Evolutionary conservation across 2,797 vertebrate genomes (phyloP), one percentile per base, ranked within the genome.

Genomic region (Tapera naevia): DNA sequence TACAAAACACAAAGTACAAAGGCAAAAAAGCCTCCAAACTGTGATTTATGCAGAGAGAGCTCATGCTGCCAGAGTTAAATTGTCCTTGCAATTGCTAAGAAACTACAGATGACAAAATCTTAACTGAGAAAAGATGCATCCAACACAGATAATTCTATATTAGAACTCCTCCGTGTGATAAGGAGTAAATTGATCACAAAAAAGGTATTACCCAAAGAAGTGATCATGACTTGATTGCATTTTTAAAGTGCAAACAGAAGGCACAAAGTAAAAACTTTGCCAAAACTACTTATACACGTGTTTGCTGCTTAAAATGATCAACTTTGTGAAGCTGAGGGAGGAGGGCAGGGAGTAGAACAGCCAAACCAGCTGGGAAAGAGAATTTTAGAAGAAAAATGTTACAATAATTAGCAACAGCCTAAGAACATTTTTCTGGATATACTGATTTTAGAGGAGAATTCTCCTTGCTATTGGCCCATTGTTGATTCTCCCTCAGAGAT

Each of bases 61-160:
- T 86, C 80, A 73, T 17, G 64, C 86, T 91, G 91, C 83, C 70
- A 86, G 76, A 94, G 76, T 94, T 90, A 94, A 96, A 96, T 94
- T 90, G 88, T 69, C 91, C 94, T 93, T 93, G 86, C 86, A 94
- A 94, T 94, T 94, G 83, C 94, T 91, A 37, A 93, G 91, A 94
- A 90, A 88, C 93, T 64, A 56, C 13, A 39, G 43, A 91, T 81
- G 86, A 82, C 58, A 94, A 84, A 95, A 64, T 50, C 83, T 73
- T 86, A 94, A 66, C 83, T 86, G 56, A 27, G 51, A 88, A 91
- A 94, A 90, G 80, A 66, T 91, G 88, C 88, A 82, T 84, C 78
- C 93, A 94, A 57, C 93, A 88, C 66, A 70, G 86, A 81, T 81
- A 94, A 91, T 94, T 91, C 83, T 79, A 7, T 45, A 73, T 90